Base-by-base conservation (phyloP, 2,113 vertebrate species). In the Scophthalmus maximus region DNA sequence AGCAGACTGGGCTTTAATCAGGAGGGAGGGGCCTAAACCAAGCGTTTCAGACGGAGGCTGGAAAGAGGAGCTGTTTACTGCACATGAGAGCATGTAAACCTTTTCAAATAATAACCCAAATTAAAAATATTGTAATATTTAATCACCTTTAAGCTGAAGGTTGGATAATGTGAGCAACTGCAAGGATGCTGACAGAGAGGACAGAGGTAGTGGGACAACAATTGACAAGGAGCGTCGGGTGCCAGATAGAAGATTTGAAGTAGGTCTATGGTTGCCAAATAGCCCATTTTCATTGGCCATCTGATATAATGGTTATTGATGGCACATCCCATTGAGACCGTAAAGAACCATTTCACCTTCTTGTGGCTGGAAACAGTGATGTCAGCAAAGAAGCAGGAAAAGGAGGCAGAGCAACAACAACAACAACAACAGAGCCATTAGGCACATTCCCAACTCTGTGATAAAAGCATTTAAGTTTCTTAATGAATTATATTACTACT, bases 291-390 rank as follows among this genome's bases (percentile, higher is more conserved):
- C 34, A 7, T 25, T 27, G 38, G 25, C 44, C 30, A 1, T 75
- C 50, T 52, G 5, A 44, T n/a, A 14, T 76, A 62, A 82, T 68
- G 58, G 49, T 75, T 79, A 55, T 71, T 66, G 61, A 73, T 68
- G 44, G 34, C 20, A 10, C 2, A 1, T 47, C 27, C 14, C 29
- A 26, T 27, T 60, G 14, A 36, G 52, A 62, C 46, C 36, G 60
- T 9, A 10, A 26, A 64, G 36, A 68, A 50, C 34, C 9, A 47
- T 63, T 63, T 77, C 17, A 62, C 32, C 40, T 8, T 15, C 38
- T n/a, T 11, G 25, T 49, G n/a, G 9, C 52, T 61, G 46, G 46
- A 84, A 75, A 59, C 15, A 15, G 44, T 12, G 47, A n/a, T 17
- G 22, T 84, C 64, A 77, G 65, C 60, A n/a, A 77, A 64, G 40